Percentiles rank a stretch among this genome's conserved stretches.
These are phyloP conservation scores for Pteria penguin DNA, from an alignment of 2,888 invertebrate genomes.

Conservation along the genomic window DNA sequence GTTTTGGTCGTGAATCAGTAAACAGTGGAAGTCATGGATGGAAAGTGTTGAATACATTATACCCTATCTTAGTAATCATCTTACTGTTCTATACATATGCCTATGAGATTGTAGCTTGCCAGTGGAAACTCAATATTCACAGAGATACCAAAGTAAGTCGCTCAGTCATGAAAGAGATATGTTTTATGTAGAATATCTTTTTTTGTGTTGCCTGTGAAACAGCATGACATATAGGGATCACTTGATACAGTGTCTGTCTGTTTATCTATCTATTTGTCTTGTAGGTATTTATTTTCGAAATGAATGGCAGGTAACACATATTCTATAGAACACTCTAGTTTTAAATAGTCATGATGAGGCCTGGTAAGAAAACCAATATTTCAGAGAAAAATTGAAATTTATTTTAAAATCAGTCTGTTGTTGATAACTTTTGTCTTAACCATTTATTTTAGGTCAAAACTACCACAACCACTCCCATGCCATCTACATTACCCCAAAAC, in stretches of 20 bases:
- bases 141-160: constrained; percentile 65
- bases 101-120: constrained; percentile 77
- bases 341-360: no score
- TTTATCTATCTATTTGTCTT: no score
- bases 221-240: no score
- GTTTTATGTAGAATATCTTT: background rate
- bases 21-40: constrained; percentile 59
- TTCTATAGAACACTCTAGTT: no score
- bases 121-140: constrained; percentile 76
- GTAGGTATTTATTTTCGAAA: no score
- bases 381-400: no score
- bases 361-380: no score
- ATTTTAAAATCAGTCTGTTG: no score
- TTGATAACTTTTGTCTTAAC: no score
- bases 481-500: constrained; percentile 36
- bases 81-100: constrained; percentile 75
- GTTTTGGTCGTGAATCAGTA: constrained; percentile 70
- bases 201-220: background rate
- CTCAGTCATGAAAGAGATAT: background rate
- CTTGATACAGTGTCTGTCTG: background rate
- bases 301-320: no score
- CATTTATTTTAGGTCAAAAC: constrained; percentile 41
- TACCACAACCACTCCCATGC: constrained; percentile 42
- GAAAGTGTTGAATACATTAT: constrained; percentile 70
- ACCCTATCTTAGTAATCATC: constrained; percentile 69